Conservation (phyloP, 2,113 vertebrate genomes). For the Corythornis madagascariensis region DNA sequence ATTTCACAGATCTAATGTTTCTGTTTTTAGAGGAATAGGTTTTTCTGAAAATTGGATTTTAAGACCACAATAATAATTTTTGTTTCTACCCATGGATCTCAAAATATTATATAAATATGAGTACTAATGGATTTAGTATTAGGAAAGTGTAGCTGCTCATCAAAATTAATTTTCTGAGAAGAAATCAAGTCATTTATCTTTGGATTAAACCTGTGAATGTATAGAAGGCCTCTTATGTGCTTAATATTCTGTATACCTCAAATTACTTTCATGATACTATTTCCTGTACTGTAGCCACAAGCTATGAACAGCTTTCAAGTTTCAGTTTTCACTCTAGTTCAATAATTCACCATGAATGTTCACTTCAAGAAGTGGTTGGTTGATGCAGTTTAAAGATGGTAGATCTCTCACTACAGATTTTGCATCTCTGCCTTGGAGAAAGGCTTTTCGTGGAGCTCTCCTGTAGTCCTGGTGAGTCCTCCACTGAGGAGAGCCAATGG, state of each 20-base stretch:
- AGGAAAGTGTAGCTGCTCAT: neutral
- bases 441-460: neutral
- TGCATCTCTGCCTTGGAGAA: neutral
- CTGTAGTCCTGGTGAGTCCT: neutral
- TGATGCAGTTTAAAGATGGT: neutral
- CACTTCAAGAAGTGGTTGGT: neutral
- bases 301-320: neutral
- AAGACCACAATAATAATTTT: neutral
- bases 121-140: neutral
- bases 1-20: constrained; percentile 18
- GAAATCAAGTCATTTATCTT: neutral
- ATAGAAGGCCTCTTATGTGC: neutral
- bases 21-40: neutral
- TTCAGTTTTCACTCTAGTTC: neutral
- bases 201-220: neutral
- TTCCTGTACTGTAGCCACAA: neutral
- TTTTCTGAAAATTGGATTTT: constrained; percentile 32
- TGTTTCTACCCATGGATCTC: neutral
- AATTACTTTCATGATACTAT: neutral
- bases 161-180: neutral
- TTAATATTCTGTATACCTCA: neutral
- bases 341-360: neutral
- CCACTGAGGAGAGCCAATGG: neutral
- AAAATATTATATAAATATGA: neutral
- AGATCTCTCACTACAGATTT: neutral